These are phyloP conservation scores for Erythrocercus mccallii DNA, from an alignment of 2,113 vertebrate species.

Conservation along the genomic window DNA sequence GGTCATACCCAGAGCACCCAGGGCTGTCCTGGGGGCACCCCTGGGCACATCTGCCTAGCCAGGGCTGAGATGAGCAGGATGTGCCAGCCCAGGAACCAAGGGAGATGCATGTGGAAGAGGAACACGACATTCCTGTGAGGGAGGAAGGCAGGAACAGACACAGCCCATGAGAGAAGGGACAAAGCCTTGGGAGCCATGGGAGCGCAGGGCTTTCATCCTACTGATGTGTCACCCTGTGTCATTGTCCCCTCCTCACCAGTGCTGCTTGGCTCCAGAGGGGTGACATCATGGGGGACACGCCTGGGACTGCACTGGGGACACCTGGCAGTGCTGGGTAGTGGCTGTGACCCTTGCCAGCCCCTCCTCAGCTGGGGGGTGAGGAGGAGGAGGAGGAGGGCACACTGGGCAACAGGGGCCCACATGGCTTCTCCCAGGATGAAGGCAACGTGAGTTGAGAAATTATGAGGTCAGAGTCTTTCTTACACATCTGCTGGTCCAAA, in stretches of 20 bases:
- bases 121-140: rapidly evolving
- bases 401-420: background rate
- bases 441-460: background rate
- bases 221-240: background rate
- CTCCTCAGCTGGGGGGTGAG: background rate
- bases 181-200: background rate
- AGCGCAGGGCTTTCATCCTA: background rate
- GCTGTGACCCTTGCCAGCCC: background rate
- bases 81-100: background rate
- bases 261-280: background rate
- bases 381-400: background rate
- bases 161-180: background rate
- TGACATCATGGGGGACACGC: background rate
- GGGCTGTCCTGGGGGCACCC: background rate
- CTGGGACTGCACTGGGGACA: background rate
- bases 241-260: background rate
- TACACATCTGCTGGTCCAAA: background rate
- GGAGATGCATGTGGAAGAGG: background rate
- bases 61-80: background rate
- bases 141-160: background rate
- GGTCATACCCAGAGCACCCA: background rate
- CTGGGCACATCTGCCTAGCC: background rate
- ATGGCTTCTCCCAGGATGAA: background rate
- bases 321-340: background rate
- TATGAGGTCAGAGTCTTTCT: rapidly evolving